A percentile compares a stretch with the other conserved stretches of the same genome.
phyloP scores from a whole-genome alignment of 1,140 invertebrate species.

The Lordiphosa stackelbergi region DNA sequence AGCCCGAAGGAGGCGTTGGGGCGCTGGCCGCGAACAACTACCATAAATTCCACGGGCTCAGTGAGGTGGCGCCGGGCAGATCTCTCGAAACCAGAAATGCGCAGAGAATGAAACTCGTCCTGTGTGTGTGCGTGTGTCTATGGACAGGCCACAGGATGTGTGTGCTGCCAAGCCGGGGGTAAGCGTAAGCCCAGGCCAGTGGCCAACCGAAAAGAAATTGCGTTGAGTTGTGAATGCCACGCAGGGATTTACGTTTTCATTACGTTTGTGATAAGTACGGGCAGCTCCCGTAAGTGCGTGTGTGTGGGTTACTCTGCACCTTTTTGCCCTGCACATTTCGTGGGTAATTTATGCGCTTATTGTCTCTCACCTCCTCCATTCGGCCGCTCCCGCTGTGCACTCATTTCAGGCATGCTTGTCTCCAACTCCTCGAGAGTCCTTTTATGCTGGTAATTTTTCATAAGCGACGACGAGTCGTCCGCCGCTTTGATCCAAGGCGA shows the following conservation, averaged over 20 bases:
- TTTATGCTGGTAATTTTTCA: slow-evolving; percentile 66
- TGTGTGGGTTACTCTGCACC: slow-evolving; percentile 24
- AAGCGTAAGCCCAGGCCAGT: slow-evolving; percentile 59
- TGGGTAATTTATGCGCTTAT: slow-evolving; percentile 73
- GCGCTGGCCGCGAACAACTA: slow-evolving; percentile 21
- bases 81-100: slow-evolving; percentile 22
- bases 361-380: slow-evolving; percentile 37
- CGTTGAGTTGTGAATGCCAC: slow-evolving; percentile 72
- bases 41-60: slow-evolving; percentile 65
- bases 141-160: slow-evolving; percentile 25
- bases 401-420: slow-evolving; percentile 46
- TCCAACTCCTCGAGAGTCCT: slow-evolving; percentile 23
- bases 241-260: slow-evolving; percentile 73
- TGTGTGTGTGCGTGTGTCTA: slow-evolving; percentile 10
- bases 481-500: slow-evolving; percentile 62
- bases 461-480: slow-evolving; percentile 54
- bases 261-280: slow-evolving; percentile 58
- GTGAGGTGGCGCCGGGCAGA: slow-evolving; percentile 37
- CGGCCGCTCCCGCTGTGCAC: slow-evolving; percentile 18
- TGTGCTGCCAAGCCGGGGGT: slow-evolving; percentile 24
- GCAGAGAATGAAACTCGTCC: neutral
- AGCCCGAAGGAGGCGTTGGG: slow-evolving; percentile 3
- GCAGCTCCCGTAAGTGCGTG: slow-evolving; percentile 1
- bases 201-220: slow-evolving; percentile 43
- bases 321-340: slow-evolving; percentile 46